A percentile compares a stretch with the other conserved stretches of the same genome.
Evolutionary conservation across 2,888 invertebrate species (phyloP).

Genomic region (Scrobipalpa atriplicella): DNA sequence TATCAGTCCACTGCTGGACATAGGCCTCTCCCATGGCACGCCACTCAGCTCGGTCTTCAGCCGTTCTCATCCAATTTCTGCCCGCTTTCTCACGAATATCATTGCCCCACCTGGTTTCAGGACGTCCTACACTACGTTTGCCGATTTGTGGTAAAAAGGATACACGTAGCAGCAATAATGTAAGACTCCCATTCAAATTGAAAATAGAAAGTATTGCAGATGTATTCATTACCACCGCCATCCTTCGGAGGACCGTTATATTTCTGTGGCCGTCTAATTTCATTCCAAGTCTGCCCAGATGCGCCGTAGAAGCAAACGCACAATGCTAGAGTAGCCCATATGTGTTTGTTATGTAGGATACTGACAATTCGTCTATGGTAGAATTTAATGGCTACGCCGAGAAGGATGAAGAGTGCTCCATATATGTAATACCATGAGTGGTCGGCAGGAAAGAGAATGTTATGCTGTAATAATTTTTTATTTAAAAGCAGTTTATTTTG

Average conservation of each 20-base stretch:
- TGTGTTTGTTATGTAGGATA: neutral
- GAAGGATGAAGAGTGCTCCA: neutral
- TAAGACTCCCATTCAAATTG: conserved; percentile 5
- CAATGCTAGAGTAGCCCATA: neutral
- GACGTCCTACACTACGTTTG: no score
- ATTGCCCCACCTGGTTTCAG: no score
- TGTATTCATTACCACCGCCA: neutral
- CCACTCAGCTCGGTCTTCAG: no score
- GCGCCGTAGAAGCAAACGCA: conserved; percentile 3
- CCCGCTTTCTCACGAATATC: no score
- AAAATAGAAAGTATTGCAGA: neutral
- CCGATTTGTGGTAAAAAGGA: conserved; percentile 11
- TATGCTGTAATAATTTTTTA: neutral
- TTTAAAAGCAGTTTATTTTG: neutral
- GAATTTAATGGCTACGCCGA: neutral
- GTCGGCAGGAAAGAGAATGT: neutral
- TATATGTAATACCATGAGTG: neutral
- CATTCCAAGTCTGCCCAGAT: conserved; percentile 6
- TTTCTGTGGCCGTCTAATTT: neutral
- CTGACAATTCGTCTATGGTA: neutral
- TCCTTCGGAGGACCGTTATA: neutral
- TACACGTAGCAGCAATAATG: conserved; percentile 11
- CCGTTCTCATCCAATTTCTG: no score
- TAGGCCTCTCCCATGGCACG: no score
- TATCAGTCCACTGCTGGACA: no score